Base-by-base conservation (phyloP, 1,140 invertebrate genomes). In the Adelges cooleyi region DNA sequence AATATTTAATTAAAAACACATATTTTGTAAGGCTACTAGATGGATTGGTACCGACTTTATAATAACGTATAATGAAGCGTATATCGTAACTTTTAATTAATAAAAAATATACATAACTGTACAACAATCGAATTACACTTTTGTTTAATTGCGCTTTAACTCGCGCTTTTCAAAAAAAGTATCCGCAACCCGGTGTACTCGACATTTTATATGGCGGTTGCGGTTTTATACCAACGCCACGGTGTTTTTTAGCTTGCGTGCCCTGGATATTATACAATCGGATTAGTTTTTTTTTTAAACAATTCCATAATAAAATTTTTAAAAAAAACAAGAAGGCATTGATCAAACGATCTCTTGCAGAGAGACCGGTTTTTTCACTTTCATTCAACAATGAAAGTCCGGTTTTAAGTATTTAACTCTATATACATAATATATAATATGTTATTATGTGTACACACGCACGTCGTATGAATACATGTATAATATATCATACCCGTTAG, bases 381-480 rank as follows among this genome's bases (percentile, higher is more conserved):
- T 62, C 40, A 18, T 48, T 46, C 27, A 33, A 62, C 56, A 48
- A 48, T 46, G 25, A 62, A 48, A 62, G 42, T 33, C 40, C 56
- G 42, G 56, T 62, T 48, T 33, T 62, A 20, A 5, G 36, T 59
- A 42, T 54, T 40, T 40, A 38, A 25, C 40, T 52, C 22, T 33
- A 33, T 33, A 20, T 33, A 33, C 11, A 13, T 8, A 10, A 52
- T 13, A 15, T 20, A 25, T 18, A 48, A 8, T 11, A 44, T 17
- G n/a, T 44, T 44, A 44, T 44, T 44, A n/a, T 4, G 6, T 13
- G 10, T 44, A 44, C 10, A 44, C 40, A n/a, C 40, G 40, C n/a
- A 38, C 15, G 40, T 38, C 36, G 15, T n/a, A 17, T 44, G 40
- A 8, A n/a, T 15, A 38, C 40, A 15, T 48, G 44, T 48, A 48